Evolutionary conservation across 2,888 invertebrate genomes (phyloP).

Genomic region (Dascillus cervinus): DNA sequence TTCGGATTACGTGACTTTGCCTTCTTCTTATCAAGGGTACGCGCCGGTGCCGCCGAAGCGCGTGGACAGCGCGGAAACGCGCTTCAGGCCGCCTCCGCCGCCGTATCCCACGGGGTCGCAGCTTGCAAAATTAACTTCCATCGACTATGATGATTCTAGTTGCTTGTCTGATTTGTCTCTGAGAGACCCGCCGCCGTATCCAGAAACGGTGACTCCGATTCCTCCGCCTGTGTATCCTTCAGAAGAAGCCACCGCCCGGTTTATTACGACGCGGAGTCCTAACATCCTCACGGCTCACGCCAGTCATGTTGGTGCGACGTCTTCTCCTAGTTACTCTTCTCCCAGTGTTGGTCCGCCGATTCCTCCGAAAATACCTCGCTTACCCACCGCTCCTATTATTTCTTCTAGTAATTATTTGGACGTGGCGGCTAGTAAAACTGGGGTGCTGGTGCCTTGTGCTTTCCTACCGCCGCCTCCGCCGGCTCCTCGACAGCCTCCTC

Average conservation of each 20-base stretch:
- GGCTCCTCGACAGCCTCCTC: slow-evolving; percentile 53
- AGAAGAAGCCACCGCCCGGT: slow-evolving; percentile 67
- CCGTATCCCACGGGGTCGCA: slow-evolving; percentile 35
- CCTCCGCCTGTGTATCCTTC: slow-evolving; percentile 54
- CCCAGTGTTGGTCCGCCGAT: slow-evolving; percentile 40
- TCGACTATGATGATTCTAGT: slow-evolving; percentile 30
- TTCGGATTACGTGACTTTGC: slow-evolving; percentile 81
- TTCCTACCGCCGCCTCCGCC: slow-evolving; percentile 61
- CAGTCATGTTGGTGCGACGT: slow-evolving; percentile 56
- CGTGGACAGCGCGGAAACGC: slow-evolving; percentile 51
- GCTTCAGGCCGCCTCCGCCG: slow-evolving; percentile 43
- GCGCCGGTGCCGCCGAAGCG: slow-evolving; percentile 64
- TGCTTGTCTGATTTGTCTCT: slow-evolving; percentile 32
- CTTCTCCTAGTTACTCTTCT: slow-evolving; percentile 52
- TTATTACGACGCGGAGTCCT: slow-evolving; percentile 69
- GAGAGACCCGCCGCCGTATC: slow-evolving; percentile 63
- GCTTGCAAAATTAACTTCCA: slow-evolving; percentile 36
- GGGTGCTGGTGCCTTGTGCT: slow-evolving; percentile 44
- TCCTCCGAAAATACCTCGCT: slow-evolving; percentile 40
- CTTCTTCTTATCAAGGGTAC: slow-evolving; percentile 43
- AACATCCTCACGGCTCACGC: slow-evolving; percentile 71
- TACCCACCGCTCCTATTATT: slow-evolving; percentile 45
- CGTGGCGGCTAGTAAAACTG: slow-evolving; percentile 49
- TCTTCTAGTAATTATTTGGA: slow-evolving; percentile 57
- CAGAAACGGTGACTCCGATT: slow-evolving; percentile 43